A percentile compares a stretch with the other conserved stretches of the same genome.
phyloP scores from a whole-genome alignment of 2,113 vertebrate genomes.

The Craseonycteris thonglongyai region DNA sequence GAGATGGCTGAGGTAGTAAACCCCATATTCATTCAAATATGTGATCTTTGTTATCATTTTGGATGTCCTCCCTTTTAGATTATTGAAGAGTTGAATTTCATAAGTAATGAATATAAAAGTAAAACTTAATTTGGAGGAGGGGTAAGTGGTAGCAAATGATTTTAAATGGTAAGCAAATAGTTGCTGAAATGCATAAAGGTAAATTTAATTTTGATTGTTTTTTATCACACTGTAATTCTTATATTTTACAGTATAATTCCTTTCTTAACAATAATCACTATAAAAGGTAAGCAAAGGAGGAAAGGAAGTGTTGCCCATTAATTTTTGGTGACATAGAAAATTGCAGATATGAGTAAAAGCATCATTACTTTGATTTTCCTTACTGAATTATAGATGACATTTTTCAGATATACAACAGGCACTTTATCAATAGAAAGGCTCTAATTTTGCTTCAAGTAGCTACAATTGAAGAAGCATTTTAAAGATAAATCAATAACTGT shows the following conservation, averaged over 20 bases:
- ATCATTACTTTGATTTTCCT: neutral
- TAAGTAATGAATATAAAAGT: constrained; percentile 30
- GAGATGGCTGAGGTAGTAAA: constrained; percentile 43
- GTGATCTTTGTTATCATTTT: constrained; percentile 35
- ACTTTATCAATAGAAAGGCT: neutral
- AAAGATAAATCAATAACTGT: neutral
- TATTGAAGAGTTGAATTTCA: constrained; percentile 35
- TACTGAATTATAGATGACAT: neutral
- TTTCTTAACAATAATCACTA: constrained; percentile 19
- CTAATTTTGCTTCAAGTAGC: neutral
- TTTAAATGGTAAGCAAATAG: constrained; percentile 52
- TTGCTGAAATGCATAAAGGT: constrained; percentile 18
- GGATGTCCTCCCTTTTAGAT: constrained; percentile 17
- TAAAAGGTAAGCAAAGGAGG: neutral
- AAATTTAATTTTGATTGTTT: constrained; percentile 40
- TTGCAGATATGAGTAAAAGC: neutral
- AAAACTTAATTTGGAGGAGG: neutral
- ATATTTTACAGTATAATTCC: neutral
- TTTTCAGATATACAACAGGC: neutral
- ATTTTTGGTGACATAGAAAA: neutral
- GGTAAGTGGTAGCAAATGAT: neutral
- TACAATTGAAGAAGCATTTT: neutral
- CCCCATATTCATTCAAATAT: neutral
- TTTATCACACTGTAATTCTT: neutral
- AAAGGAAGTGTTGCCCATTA: neutral